phyloP scores from a whole-genome alignment of 2,113 vertebrate genomes.

The Ameiurus melas region DNA sequence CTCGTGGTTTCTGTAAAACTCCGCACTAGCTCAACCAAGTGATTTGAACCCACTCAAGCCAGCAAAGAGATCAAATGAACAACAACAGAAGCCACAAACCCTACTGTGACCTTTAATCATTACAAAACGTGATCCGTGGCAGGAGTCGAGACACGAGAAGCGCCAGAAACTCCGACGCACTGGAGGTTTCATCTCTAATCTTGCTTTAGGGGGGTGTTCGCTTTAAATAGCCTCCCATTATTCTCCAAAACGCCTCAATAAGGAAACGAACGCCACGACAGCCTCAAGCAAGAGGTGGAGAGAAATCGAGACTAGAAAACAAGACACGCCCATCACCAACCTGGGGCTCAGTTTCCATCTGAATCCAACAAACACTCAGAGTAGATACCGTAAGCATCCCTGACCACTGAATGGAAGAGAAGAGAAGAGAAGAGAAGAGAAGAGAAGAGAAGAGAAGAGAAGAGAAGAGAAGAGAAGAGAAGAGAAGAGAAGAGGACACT shows the following conservation, averaged over 20 bases:
- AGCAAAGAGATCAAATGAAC: background rate
- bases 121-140: background rate
- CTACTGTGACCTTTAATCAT: background rate
- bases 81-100: background rate
- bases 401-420: background rate
- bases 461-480: background rate
- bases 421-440: too few relatives aligned
- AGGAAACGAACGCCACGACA: slow-evolving; percentile 65
- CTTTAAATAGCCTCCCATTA: slow-evolving; percentile 64
- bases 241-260: slow-evolving; percentile 57
- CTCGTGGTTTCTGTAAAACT: background rate
- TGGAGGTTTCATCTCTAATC: slow-evolving; percentile 23
- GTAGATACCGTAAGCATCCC: background rate
- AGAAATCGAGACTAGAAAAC: background rate
- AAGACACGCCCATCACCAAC: background rate
- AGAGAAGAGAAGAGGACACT: background rate
- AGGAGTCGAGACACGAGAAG: background rate
- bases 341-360: background rate
- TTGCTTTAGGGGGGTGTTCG: slow-evolving; percentile 48
- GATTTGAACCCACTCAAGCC: background rate
- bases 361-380: background rate
- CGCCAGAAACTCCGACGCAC: background rate
- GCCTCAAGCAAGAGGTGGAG: background rate
- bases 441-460: too few relatives aligned
- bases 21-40: background rate